These are phyloP conservation scores for Zootermopsis nevadensis DNA, from an alignment of 2,888 invertebrate species.

Conservation along the genomic window DNA sequence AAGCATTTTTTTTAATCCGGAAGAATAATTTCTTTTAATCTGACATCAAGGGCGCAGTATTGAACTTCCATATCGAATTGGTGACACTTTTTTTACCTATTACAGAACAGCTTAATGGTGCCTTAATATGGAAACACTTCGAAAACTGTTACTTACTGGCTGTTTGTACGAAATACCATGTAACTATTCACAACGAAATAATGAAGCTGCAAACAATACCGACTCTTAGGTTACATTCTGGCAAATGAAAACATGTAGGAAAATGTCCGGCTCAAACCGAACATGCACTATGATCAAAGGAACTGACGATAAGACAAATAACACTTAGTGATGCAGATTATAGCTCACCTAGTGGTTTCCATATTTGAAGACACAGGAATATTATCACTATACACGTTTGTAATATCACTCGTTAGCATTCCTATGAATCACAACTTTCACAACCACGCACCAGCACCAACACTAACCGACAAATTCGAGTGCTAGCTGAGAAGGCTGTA, in stretches of 20 bases:
- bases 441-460: not conserved
- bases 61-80: conserved; percentile 33
- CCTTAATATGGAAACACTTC: no score
- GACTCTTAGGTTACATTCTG: not conserved
- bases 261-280: no score
- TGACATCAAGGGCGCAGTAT: not conserved
- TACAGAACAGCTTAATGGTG: conserved; percentile 37
- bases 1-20: no score
- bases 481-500: not conserved
- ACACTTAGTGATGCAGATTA: not conserved
- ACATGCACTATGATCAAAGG: no score
- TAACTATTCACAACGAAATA: not conserved
- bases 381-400: conserved; percentile 50
- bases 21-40: no score
- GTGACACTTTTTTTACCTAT: conserved; percentile 48
- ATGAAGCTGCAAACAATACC: not conserved
- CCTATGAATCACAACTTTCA: not conserved
- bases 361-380: conserved; percentile 49
- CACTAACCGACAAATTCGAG: conserved; percentile 9
- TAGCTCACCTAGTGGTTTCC: conserved; percentile 52
- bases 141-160: not conserved
- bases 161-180: not conserved
- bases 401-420: conserved; percentile 49
- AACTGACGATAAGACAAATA: no score
- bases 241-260: no score